Percentiles rank a stretch among this genome's conserved stretches.
Evolutionary conservation across 2,113 vertebrate genomes (phyloP).

Genomic region (Odocoileus hemionus): DNA sequence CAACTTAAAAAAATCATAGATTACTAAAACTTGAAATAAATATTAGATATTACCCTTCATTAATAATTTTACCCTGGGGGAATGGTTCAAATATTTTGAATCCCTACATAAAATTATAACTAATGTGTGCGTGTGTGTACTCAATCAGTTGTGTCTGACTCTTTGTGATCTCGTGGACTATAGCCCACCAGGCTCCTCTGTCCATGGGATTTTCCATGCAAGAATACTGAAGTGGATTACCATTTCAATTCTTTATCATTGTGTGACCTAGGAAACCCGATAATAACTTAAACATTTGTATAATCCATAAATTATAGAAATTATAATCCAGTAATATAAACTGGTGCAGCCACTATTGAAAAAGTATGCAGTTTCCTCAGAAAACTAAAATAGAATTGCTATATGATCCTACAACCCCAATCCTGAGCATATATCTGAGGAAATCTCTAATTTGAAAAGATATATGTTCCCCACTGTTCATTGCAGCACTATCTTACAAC

Average conservation of each 20-base stretch:
- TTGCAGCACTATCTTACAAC: neutral
- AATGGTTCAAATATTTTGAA: neutral
- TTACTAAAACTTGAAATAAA: neutral
- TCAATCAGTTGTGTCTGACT: neutral
- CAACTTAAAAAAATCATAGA: neutral
- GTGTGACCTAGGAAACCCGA: neutral
- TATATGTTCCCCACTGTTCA: neutral
- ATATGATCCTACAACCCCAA: neutral
- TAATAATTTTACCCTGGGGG: neutral
- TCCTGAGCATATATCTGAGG: neutral
- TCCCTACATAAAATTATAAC: neutral
- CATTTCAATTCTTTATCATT: neutral
- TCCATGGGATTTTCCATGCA: neutral
- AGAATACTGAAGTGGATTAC: neutral
- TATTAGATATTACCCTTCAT: neutral
- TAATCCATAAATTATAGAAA: neutral
- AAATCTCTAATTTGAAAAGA: neutral
- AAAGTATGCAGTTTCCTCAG: neutral
- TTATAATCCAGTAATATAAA: neutral
- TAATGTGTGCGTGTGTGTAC: neutral
- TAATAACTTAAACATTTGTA: neutral
- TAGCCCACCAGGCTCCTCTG: neutral
- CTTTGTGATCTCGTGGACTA: neutral
- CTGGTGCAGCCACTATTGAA: neutral
- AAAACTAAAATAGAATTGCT: neutral